Evolutionary conservation across 2,888 invertebrate species (phyloP).

Genomic region (Sarcophaga rosellei): DNA sequence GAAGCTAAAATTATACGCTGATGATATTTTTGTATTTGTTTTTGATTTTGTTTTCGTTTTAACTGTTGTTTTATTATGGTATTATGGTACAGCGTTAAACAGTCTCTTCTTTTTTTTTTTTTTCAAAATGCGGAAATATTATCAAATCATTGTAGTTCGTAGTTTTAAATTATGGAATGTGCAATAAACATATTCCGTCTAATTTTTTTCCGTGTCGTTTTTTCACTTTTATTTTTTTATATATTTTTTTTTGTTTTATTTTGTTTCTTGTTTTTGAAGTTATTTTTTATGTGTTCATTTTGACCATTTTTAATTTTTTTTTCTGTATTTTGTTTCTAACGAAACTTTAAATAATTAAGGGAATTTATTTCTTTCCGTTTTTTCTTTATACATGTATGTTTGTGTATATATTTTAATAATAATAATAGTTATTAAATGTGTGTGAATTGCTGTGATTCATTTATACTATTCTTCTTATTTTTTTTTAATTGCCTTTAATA

Average conservation of each 20-base stretch:
- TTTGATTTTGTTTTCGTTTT: not conserved
- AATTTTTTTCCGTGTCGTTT: not conserved
- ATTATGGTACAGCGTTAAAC: too few species aligned
- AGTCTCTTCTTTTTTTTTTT: not conserved
- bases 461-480: too few species aligned
- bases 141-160: not conserved
- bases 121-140: conserved; percentile 2
- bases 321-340: not conserved
- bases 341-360: too few species aligned
- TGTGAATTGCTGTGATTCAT: not conserved
- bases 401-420: too few species aligned
- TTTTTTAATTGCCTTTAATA: not conserved
- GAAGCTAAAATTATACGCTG: not conserved
- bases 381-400: too few species aligned
- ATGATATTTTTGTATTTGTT: not conserved
- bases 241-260: not conserved
- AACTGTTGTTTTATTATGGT: not conserved
- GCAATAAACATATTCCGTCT: not conserved
- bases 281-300: not conserved
- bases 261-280: not conserved
- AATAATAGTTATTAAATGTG: too few species aligned
- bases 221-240: not conserved
- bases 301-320: not conserved
- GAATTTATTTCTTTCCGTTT: too few species aligned
- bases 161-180: not conserved